phyloP scores from a whole-genome alignment of 2,113 vertebrate species.

The Muscicapa adusta region DNA sequence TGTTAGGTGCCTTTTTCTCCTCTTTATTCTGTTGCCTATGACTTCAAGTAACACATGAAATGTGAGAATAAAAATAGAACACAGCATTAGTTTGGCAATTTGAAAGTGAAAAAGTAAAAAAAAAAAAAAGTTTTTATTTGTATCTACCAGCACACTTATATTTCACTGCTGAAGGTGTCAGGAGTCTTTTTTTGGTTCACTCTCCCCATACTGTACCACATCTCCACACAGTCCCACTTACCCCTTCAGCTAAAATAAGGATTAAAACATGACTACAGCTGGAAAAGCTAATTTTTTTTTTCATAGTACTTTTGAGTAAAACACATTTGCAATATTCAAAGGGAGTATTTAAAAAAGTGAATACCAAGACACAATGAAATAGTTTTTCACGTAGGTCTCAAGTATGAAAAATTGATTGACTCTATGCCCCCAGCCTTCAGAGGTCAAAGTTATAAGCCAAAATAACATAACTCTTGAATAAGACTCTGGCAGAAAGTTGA shows the following conservation, averaged over 20 bases:
- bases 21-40: not conserved
- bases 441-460: slow-evolving; percentile 36
- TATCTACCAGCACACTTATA: not conserved
- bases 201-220: rapidly evolving
- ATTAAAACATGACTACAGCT: not conserved
- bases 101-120: not conserved
- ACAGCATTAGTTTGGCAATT: not conserved
- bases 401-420: slow-evolving; percentile 43
- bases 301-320: not conserved
- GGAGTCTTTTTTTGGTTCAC: not conserved
- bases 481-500: not conserved
- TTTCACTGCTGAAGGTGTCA: not conserved
- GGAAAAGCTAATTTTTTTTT: not conserved
- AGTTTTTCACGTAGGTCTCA: not conserved
- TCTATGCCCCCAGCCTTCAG: not conserved
- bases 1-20: not conserved
- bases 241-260: not conserved
- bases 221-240: no score
- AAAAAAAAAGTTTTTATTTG: not conserved
- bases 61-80: not conserved
- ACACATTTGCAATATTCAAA: not conserved
- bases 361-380: not conserved
- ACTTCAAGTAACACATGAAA: not conserved
- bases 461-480: slow-evolving; percentile 4
- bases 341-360: not conserved